These are phyloP conservation scores for Trichosurus vulpecula DNA, from an alignment of 2,797 vertebrate genomes.

Conservation along the genomic window DNA sequence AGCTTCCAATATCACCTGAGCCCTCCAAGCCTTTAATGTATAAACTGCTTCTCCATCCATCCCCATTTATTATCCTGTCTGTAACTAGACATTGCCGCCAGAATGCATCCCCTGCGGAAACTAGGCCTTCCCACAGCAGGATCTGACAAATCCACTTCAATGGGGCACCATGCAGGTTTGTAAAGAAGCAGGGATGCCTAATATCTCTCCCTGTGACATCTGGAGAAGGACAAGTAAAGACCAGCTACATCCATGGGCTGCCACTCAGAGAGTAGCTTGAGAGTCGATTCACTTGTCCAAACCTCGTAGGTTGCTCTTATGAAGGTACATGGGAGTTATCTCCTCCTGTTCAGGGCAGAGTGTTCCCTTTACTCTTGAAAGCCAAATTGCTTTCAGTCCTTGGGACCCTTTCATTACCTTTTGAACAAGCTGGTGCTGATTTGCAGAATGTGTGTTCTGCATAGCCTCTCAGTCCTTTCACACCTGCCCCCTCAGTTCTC, in stretches of 20 bases:
- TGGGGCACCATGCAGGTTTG: slow-evolving; percentile 82
- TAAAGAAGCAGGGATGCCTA: slow-evolving; percentile 82
- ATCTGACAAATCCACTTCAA: slow-evolving; percentile 84
- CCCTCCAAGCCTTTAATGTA: slow-evolving; percentile 81
- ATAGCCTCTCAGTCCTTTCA: slow-evolving; percentile 32
- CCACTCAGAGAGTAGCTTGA: slow-evolving; percentile 70
- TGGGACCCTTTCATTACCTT: slow-evolving; percentile 70
- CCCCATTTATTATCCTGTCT: slow-evolving; percentile 85
- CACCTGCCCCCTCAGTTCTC: slow-evolving; percentile 42
- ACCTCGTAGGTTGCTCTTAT: slow-evolving; percentile 56
- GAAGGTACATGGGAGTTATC: slow-evolving; percentile 62
- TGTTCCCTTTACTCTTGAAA: slow-evolving; percentile 73
- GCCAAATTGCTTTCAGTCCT: slow-evolving; percentile 74
- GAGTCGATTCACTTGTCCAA: slow-evolving; percentile 67
- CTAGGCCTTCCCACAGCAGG: slow-evolving; percentile 88
- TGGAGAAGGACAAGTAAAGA: slow-evolving; percentile 82
- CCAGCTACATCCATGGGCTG: slow-evolving; percentile 74
- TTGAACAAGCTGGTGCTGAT: slow-evolving; percentile 66
- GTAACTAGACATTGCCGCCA: slow-evolving; percentile 82
- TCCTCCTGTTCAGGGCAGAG: slow-evolving; percentile 34
- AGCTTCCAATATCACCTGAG: slow-evolving; percentile 81
- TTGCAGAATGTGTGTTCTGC: slow-evolving; percentile 38
- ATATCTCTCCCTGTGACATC: slow-evolving; percentile 83
- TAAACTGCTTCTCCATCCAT: slow-evolving; percentile 79
- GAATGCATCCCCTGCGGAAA: slow-evolving; percentile 84